phyloP scores from a whole-genome alignment of 2,888 invertebrate genomes.

The Rhagonycha lutea region DNA sequence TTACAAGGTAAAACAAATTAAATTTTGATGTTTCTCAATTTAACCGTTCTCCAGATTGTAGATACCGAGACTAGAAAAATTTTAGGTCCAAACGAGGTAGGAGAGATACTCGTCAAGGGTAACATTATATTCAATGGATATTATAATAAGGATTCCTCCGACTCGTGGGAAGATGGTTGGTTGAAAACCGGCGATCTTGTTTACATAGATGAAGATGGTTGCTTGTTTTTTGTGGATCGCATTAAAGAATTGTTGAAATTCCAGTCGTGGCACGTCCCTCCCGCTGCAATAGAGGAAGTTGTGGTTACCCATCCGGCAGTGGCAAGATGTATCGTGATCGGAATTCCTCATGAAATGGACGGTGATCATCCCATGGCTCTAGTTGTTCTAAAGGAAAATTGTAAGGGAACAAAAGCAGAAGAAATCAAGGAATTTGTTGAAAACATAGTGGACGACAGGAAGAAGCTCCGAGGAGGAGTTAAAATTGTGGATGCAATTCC shows the following conservation, averaged over 20 bases:
- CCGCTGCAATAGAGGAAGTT: conserved; percentile 78
- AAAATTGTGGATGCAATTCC: background rate
- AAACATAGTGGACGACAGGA: conserved; percentile 39
- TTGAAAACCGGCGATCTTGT: conserved; percentile 58
- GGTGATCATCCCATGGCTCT: conserved; percentile 51
- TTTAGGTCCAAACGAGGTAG: conserved; percentile 54
- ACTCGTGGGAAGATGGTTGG: conserved; percentile 54
- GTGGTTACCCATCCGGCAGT: conserved; percentile 72
- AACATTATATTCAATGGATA: conserved; percentile 51
- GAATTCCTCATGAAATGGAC: conserved; percentile 66
- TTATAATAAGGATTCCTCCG: conserved; percentile 54
- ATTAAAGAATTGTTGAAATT: conserved; percentile 57
- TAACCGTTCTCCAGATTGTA: background rate
- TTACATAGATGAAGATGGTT: conserved; percentile 55
- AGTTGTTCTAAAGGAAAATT: conserved; percentile 55
- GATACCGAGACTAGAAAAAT: conserved; percentile 51
- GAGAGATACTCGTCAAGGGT: conserved; percentile 59
- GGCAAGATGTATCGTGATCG: conserved; percentile 79
- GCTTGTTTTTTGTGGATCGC: conserved; percentile 55
- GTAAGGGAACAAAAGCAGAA: conserved; percentile 24
- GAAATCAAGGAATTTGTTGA: conserved; percentile 40
- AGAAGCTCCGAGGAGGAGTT: conserved; percentile 43
- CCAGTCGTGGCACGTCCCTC: conserved; percentile 62
- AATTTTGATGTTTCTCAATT: background rate
- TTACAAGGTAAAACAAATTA: background rate